These are phyloP conservation scores for Hypomecis atomaria DNA, from an alignment of 2,888 invertebrate genomes.

Conservation along the genomic window DNA sequence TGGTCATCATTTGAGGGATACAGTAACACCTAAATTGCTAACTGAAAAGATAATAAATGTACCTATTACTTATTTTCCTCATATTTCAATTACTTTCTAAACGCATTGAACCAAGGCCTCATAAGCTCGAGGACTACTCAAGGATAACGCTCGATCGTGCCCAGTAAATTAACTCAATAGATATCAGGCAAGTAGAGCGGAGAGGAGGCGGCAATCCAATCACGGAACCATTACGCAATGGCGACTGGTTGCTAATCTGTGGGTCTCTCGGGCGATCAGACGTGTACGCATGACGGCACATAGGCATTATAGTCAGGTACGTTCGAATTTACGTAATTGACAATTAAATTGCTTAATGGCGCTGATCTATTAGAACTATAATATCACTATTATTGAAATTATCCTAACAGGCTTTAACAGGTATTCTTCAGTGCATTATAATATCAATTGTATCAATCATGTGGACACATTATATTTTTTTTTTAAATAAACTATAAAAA, in stretches of 20 bases:
- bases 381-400: too few relatives aligned
- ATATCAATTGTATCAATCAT: too few relatives aligned
- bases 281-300: slow-evolving; percentile 21
- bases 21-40: background rate
- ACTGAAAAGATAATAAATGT: background rate
- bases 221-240: slow-evolving; percentile 64
- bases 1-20: background rate
- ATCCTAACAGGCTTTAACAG: too few relatives aligned
- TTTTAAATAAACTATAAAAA: too few relatives aligned
- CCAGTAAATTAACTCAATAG: slow-evolving; percentile 67
- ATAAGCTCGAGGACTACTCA: slow-evolving; percentile 21
- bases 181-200: slow-evolving; percentile 64
- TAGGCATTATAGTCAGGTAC: slow-evolving; percentile 11
- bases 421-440: too few relatives aligned
- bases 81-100: slow-evolving; percentile 24
- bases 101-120: slow-evolving; percentile 18
- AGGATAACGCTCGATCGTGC: slow-evolving; percentile 46
- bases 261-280: slow-evolving; percentile 20
- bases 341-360: slow-evolving; percentile 8
- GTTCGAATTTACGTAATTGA: slow-evolving; percentile 6
- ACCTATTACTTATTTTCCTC: background rate
- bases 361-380: background rate
- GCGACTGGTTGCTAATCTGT: slow-evolving; percentile 31
- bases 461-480: too few relatives aligned
- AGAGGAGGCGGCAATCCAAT: slow-evolving; percentile 73